phyloP scores from a whole-genome alignment of 2,113 vertebrate genomes.

The Forbesichthys papilliferus region DNA sequence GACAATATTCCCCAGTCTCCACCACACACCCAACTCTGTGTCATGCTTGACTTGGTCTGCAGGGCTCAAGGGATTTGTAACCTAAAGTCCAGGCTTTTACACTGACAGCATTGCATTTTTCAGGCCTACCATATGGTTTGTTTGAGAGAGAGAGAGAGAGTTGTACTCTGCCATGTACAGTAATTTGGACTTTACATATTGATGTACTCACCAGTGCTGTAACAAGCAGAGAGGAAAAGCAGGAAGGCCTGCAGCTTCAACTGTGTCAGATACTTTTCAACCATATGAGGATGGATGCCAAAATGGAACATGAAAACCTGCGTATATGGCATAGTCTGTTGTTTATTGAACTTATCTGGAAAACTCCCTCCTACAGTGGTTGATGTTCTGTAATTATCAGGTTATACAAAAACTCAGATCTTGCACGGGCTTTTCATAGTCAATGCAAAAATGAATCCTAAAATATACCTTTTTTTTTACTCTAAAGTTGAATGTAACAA shows the following conservation, averaged over 20 bases:
- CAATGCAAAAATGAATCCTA: constrained; percentile 34
- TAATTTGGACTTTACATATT: constrained; percentile 62
- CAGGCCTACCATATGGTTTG: constrained; percentile 32
- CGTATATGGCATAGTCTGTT: background rate
- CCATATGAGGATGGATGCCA: constrained; percentile 27
- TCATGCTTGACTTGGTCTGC: constrained; percentile 53
- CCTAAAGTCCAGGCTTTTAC: constrained; percentile 63
- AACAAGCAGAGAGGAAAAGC: constrained; percentile 32
- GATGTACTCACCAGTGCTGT: constrained; percentile 47
- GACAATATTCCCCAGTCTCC: background rate
- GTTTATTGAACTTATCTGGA: constrained; percentile 7
- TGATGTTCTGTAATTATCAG: constrained; percentile 36
- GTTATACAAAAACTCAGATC: constrained; percentile 40
- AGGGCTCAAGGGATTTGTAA: constrained; percentile 67
- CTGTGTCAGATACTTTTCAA: constrained; percentile 10
- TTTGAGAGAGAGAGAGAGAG: constrained; percentile 9
- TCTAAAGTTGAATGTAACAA: constrained; percentile 69
- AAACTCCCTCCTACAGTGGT: constrained; percentile 16
- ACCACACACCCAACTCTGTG: constrained; percentile 50
- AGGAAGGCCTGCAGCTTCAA: constrained; percentile 12
- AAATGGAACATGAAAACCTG: constrained; percentile 18
- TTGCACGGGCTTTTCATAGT: constrained; percentile 39
- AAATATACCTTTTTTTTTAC: constrained; percentile 58
- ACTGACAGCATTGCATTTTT: constrained; percentile 47
- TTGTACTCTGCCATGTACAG: constrained; percentile 39